Evolutionary conservation across 2,888 invertebrate genomes (phyloP), one percentile per base, ranked within the genome.

Genomic region (Gryllus longicercus): DNA sequence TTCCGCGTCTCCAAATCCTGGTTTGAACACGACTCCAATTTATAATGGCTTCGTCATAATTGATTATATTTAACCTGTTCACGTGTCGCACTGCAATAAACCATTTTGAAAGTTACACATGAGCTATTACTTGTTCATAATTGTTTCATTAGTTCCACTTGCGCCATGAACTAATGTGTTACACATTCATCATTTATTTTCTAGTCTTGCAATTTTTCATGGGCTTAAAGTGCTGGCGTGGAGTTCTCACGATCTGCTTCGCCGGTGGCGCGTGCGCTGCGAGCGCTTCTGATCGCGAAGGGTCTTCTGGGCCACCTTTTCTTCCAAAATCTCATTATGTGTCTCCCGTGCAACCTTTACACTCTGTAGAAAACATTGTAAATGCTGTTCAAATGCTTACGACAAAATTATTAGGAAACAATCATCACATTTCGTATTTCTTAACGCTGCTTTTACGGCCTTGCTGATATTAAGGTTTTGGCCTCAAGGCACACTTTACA

Each of bases 81-180:
- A 18, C 63, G n/a, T 63, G 63, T n/a, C 63, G 14, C n/a, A 14
- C n/a, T 14, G n/a, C n/a, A 63, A 63, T 63, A 63, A 63, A 63
- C 63, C n/a, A 63, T 63, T 63, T 63, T 63, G 63, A 63, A 63
- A 63, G 63, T 63, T 18, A 63, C 63, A 63, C n/a, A 63, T 63
- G 63, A 63, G 63, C 63, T 18, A 63, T 63, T 63, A 63, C 63
- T 63, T 63, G 63, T n/a, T 63, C 63, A 63, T 63, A 63, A 63
- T 63, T 63, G 63, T 63, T 63, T 63, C 63, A 63, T 63, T 63
- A 63, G 63, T 63, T 63, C 63, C 63, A 63, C 63, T 63, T 63
- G 14, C 63, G 63, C n/a, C 63, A 63, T 63, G 63, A 63, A n/a
- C 63, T n/a, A 14, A n/a, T 63, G 63, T 63, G 63, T 63, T 63